phyloP scores from a whole-genome alignment of 2,113 vertebrate species.

The Tapirus terrestris region DNA sequence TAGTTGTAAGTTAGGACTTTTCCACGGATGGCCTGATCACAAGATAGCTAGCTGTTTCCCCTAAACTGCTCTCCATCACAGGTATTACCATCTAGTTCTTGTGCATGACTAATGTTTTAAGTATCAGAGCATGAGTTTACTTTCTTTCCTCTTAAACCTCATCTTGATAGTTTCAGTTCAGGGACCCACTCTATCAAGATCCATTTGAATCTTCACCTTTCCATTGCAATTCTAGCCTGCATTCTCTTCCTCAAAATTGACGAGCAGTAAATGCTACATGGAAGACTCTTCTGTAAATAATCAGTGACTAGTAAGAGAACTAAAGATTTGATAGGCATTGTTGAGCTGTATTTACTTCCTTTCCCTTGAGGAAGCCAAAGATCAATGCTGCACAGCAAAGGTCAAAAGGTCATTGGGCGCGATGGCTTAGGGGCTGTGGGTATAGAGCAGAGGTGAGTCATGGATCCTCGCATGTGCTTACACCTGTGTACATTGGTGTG shows the following conservation, averaged over 20 bases:
- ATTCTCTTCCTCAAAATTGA: neutral
- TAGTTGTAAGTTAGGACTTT: neutral
- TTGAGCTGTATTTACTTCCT: neutral
- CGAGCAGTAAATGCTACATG: neutral
- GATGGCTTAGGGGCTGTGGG: neutral
- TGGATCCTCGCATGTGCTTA: neutral
- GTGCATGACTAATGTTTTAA: neutral
- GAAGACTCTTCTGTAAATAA: neutral
- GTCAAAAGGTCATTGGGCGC: too few relatives aligned
- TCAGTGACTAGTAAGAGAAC: neutral
- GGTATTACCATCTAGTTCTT: neutral
- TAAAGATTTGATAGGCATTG: neutral
- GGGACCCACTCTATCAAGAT: neutral
- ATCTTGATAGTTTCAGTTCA: neutral
- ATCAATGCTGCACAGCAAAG: neutral
- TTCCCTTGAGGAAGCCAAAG: neutral
- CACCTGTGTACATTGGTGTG: accelerated
- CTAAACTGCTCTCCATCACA: neutral
- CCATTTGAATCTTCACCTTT: neutral
- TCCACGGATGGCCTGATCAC: neutral
- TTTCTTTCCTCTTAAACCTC: neutral
- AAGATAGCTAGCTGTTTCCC: neutral
- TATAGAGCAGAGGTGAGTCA: neutral
- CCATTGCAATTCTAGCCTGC: neutral
- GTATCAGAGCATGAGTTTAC: neutral